A percentile compares a stretch with the other conserved stretches of the same genome.
Evolutionary conservation across 1,140 invertebrate genomes (phyloP).

Genomic region (Zaprionus gabonicus): DNA sequence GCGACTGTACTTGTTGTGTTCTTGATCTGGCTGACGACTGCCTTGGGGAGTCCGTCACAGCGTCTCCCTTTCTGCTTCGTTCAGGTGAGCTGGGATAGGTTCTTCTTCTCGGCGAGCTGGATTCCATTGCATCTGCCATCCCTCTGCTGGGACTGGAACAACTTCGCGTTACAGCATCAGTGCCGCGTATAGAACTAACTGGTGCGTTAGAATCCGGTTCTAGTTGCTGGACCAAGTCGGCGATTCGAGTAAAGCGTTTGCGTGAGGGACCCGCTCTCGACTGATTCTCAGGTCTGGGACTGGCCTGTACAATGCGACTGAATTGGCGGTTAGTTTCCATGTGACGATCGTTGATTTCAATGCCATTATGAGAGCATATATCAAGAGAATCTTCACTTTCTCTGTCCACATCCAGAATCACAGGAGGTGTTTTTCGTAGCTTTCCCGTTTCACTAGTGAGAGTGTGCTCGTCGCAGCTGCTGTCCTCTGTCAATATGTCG

Average conservation of each 20-base stretch:
- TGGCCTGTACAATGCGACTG: constrained; percentile 59
- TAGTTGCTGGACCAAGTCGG: constrained; percentile 53
- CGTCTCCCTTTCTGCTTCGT: not conserved
- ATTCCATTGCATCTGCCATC: not conserved
- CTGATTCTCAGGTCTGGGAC: constrained; percentile 13
- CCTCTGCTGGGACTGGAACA: not conserved
- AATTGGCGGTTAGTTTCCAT: constrained; percentile 75
- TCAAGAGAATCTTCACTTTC: constrained; percentile 50
- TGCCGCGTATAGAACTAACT: not conserved
- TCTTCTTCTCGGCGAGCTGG: not conserved
- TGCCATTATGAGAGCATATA: constrained; percentile 23
- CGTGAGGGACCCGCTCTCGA: not conserved
- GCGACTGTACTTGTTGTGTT: not conserved
- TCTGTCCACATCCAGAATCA: constrained; percentile 68
- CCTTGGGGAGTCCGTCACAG: not conserved
- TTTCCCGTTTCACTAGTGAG: constrained; percentile 8
- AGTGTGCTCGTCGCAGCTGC: constrained; percentile 23
- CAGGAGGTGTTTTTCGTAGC: constrained; percentile 55
- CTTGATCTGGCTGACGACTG: not conserved
- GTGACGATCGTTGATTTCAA: constrained; percentile 68
- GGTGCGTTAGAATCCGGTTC: not conserved
- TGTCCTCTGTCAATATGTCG: not conserved
- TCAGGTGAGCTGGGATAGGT: not conserved
- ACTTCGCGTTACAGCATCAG: not conserved
- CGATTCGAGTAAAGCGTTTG: constrained; percentile 69